Percentiles rank a stretch among this genome's conserved stretches.
These are phyloP conservation scores for Dicranocentrus wangi DNA, from an alignment of 2,888 invertebrate species.

Conservation along the genomic window DNA sequence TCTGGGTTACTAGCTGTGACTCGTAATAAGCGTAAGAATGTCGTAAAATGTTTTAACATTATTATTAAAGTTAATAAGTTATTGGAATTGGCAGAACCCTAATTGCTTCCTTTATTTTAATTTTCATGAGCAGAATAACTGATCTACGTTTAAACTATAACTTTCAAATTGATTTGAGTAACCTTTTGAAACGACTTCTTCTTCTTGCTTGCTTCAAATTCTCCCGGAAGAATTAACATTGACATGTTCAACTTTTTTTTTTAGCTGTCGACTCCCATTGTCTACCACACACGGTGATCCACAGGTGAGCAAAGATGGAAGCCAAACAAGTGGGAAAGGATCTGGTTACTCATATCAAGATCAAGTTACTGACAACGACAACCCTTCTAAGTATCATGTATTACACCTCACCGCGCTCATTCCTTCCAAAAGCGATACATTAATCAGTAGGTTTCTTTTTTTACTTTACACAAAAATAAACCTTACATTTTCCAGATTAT, in stretches of 20 bases:
- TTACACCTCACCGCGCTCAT: slow-evolving; percentile 6
- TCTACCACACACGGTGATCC: background rate
- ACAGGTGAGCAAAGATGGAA: background rate
- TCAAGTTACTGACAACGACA: slow-evolving; percentile 15
- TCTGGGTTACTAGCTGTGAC: background rate
- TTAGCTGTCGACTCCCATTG: too few relatives aligned
- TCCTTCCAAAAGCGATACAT: too few relatives aligned
- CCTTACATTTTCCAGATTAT: too few relatives aligned
- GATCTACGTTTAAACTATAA: too few relatives aligned
- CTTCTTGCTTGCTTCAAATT: too few relatives aligned
- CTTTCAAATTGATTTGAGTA: too few relatives aligned
- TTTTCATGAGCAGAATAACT: too few relatives aligned
- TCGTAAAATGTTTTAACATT: slow-evolving; percentile 16
- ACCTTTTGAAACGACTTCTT: too few relatives aligned
- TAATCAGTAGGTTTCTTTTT: too few relatives aligned
- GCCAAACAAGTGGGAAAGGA: slow-evolving; percentile 2
- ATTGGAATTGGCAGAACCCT: slow-evolving; percentile 3
- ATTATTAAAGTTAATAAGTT: slow-evolving; percentile 12
- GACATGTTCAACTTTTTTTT: too few relatives aligned
- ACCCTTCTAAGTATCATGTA: slow-evolving; percentile 6
- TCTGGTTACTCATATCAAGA: slow-evolving; percentile 17
- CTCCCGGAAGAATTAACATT: too few relatives aligned
- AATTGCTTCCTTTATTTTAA: slow-evolving; percentile 9
- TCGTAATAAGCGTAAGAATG: background rate
- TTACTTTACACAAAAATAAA: too few relatives aligned